Base-by-base conservation (phyloP, 2,888 invertebrate species). In the Tupiocoris notatus region DNA sequence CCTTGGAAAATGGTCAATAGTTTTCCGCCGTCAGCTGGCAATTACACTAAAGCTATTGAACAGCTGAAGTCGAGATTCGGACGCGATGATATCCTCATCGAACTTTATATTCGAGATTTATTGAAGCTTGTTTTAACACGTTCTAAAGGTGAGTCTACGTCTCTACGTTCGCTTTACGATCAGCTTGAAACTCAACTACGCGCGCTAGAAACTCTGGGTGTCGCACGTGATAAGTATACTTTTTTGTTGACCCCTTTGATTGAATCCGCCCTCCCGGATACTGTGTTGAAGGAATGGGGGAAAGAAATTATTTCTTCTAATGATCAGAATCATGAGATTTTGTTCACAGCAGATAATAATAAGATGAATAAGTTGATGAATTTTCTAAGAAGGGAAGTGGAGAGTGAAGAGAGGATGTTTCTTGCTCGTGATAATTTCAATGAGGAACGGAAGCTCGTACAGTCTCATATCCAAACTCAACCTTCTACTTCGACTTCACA, bases 221-320 rank as follows among this genome's bases (percentile, higher is more conserved):
- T 82, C 23, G 80, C 81, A 9, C 62, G 79, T 1, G 81, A 82
- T 54, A 82, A 80, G 25, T 81, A 79, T 39, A 78, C 81, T 12
- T 79, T 80, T 6, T 81, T 81, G 79, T 73, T 82, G 7, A 82
- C 80, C 71, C 83, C 82, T 1, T 77, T 82, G 2, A 81, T 82
- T n/a, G 82, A 82, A 68, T 82, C 81, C 0, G 79, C 80, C 71
- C 75, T 83, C n/a, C 82, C 82, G 0, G 78, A 80, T 21, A 81
- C 81, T 1, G 68, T 81, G 6, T 68, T 82, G 21, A 12, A 81
- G 57, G 80, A 79, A n/a, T 82, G 82, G 82, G 71, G 78, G 23
- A 78, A 66, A 22, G 54, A 65, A 22, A 7, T 16, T n/a, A 3
- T 59, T 59, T 3, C n/a, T 7, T 6, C 59, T n/a, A n/a, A n/a